Evolutionary conservation across 2,113 vertebrate species (phyloP).

Genomic region (Chiloscyllium plagiosum): DNA sequence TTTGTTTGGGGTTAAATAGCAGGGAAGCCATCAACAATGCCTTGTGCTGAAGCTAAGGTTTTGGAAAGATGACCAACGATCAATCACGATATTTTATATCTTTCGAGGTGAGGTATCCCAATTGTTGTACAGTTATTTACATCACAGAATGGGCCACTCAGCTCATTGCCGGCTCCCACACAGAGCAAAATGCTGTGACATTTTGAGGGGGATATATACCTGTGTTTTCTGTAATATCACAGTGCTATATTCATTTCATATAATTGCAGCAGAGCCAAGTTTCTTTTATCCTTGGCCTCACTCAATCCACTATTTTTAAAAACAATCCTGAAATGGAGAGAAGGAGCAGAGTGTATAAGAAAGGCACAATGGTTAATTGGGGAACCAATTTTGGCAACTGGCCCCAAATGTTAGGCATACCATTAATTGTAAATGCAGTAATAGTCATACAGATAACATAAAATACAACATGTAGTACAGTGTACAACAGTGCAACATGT

Average conservation of each 20-base stretch:
- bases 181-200: not conserved
- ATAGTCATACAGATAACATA: not conserved
- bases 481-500: no score
- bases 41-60: not conserved
- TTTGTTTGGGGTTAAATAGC: not conserved
- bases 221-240: not conserved
- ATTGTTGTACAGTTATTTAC: not conserved
- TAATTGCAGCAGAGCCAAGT: not conserved
- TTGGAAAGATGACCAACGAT: not conserved
- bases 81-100: not conserved
- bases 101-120: not conserved
- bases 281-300: not conserved
- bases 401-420: not conserved
- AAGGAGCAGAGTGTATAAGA: not conserved
- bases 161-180: no score
- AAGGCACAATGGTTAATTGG: not conserved
- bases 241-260: not conserved
- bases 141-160: not conserved
- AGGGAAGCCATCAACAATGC: not conserved
- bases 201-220: not conserved
- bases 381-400: not conserved
- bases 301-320: not conserved
- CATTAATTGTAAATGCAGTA: not conserved
- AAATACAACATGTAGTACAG: not conserved
- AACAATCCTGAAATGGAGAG: not conserved